Evolutionary conservation across 2,888 invertebrate genomes (phyloP).

Genomic region (Hydropsyche betteni): DNA sequence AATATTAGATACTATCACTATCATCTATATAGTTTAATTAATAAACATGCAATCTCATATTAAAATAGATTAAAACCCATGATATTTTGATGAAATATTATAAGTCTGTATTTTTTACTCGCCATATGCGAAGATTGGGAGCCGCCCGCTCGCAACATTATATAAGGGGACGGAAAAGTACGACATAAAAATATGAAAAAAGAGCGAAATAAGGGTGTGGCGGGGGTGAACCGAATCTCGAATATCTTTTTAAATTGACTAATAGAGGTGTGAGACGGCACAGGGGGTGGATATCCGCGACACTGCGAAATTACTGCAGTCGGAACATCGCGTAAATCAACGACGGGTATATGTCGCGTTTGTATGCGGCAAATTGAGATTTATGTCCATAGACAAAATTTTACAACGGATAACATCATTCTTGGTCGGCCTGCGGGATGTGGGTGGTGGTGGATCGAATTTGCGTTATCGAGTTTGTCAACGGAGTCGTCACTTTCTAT

Average conservation of each 20-base stretch:
- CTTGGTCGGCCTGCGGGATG: constrained; percentile 16
- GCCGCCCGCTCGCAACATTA: too few relatives aligned
- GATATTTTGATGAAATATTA: too few relatives aligned
- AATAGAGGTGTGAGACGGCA: constrained; percentile 24
- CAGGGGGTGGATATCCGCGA: constrained; percentile 20
- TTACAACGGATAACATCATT: constrained; percentile 42
- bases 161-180: too few relatives aligned
- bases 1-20: too few relatives aligned
- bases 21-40: too few relatives aligned
- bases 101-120: too few relatives aligned
- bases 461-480: too few relatives aligned
- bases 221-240: neutral
- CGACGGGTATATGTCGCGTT: constrained; percentile 46
- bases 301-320: constrained; percentile 40
- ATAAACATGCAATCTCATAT: too few relatives aligned
- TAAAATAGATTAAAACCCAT: too few relatives aligned
- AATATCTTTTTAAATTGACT: constrained; percentile 30
- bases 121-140: too few relatives aligned
- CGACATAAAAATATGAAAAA: neutral
- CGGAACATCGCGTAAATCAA: constrained; percentile 45
- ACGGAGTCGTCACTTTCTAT: too few relatives aligned
- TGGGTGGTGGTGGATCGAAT: neutral
- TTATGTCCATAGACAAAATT: constrained; percentile 47
- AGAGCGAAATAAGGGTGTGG: constrained; percentile 18
- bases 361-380: constrained; percentile 49